Conservation (phyloP, 92 coral and sea anemone species). For the Isaurus tuberculatus region DNA sequence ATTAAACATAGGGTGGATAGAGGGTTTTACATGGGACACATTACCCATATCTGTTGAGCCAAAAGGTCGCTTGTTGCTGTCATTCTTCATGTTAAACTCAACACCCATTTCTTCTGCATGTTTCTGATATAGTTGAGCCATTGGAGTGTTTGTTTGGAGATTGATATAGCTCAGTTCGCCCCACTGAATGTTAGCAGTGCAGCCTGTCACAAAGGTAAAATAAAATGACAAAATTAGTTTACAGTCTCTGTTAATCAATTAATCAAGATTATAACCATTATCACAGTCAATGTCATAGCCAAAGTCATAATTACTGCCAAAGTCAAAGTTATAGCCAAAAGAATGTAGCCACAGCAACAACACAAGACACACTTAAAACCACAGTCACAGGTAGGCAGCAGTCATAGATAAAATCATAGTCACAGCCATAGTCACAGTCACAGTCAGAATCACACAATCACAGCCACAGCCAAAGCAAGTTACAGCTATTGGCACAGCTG, state of each 20-base stretch:
- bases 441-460: neutral
- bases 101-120: conserved; percentile 90
- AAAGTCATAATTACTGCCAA: too few species aligned
- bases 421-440: neutral
- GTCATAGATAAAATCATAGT: neutral
- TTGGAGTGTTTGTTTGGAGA: conserved; percentile 68
- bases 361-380: neutral
- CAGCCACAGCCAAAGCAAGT: neutral
- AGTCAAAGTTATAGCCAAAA: too few species aligned
- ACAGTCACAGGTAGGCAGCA: neutral
- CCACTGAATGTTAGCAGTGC: conserved; percentile 71
- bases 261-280: neutral
- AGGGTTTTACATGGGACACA: conserved; percentile 57
- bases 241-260: neutral
- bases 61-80: conserved; percentile 48
- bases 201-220: conserved; percentile 61
- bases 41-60: conserved; percentile 71
- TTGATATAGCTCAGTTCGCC: conserved; percentile 44
- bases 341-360: neutral
- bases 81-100: conserved; percentile 55
- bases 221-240: neutral
- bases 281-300: neutral
- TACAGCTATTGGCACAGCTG: neutral
- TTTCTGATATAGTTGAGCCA: conserved; percentile 82
- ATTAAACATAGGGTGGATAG: conserved; percentile 60